phyloP scores from a whole-genome alignment of 2,113 vertebrate genomes.

The Dasyprocta punctata region DNA sequence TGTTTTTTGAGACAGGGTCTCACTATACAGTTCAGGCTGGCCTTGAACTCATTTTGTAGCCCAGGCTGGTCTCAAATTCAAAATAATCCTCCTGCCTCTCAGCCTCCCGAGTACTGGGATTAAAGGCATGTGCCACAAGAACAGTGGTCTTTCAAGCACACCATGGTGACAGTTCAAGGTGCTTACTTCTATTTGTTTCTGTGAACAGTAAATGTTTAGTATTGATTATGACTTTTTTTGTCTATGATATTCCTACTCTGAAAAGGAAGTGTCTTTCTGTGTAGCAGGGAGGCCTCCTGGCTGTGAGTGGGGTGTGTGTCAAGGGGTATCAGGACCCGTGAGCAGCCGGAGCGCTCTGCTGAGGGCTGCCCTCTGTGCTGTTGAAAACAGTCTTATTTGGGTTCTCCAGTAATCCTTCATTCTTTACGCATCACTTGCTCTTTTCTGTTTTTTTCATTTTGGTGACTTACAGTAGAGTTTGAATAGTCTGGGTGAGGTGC shows the following conservation, averaged over 20 bases:
- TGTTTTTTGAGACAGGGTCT: too few relatives aligned
- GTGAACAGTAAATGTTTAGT: not conserved
- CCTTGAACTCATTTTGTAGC: too few relatives aligned
- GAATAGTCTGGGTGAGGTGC: not conserved
- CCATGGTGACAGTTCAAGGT: not conserved
- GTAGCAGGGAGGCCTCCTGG: not conserved
- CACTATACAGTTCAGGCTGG: too few relatives aligned
- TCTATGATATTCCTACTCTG: not conserved
- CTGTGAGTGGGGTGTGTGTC: not conserved
- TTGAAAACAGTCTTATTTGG: not conserved
- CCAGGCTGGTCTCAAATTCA: too few relatives aligned
- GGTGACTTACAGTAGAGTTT: not conserved
- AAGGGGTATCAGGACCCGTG: accelerated
- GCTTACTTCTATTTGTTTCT: not conserved
- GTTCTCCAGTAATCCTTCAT: not conserved
- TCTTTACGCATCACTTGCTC: not conserved
- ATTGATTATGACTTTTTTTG: not conserved
- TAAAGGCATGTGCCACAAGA: too few relatives aligned
- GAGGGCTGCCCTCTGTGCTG: not conserved
- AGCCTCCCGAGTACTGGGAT: too few relatives aligned
- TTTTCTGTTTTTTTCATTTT: not conserved
- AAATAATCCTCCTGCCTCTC: too few relatives aligned
- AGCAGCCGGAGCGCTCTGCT: too few relatives aligned
- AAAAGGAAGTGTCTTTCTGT: not conserved
- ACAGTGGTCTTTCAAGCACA: not conserved